A percentile compares a stretch with the other conserved stretches of the same genome.
phyloP scores from a whole-genome alignment of 2,797 vertebrate species.

The Phoxinus dragarum region DNA sequence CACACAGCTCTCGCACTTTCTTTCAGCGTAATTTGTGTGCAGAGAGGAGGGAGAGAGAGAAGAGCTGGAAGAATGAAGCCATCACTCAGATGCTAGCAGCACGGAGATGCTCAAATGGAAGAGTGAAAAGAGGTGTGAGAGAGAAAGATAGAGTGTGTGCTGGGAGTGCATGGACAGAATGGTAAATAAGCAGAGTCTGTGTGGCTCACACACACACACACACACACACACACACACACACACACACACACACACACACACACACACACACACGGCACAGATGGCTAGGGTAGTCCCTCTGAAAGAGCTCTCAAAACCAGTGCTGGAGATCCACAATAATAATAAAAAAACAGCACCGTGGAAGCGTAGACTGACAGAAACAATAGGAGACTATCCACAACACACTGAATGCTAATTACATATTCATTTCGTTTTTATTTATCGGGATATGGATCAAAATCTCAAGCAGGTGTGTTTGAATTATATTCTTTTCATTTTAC shows the following conservation, averaged over 20 bases:
- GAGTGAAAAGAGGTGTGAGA: constrained; percentile 42
- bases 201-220: constrained; percentile 13
- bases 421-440: background rate
- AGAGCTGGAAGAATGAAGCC: constrained; percentile 23
- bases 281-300: constrained; percentile 34
- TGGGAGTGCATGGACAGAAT: constrained; percentile 53
- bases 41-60: constrained; percentile 15
- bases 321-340: constrained; percentile 25
- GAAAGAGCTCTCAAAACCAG: constrained; percentile 23
- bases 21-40: constrained; percentile 56
- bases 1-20: background rate
- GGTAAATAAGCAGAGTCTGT: constrained; percentile 28
- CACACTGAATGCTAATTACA: background rate
- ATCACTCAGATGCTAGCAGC: constrained; percentile 23
- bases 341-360: background rate
- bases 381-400: constrained; percentile 23
- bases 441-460: background rate
- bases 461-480: constrained; percentile 6
- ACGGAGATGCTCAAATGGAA: constrained; percentile 19
- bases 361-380: constrained; percentile 1
- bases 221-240: constrained; percentile 6
- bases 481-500: background rate
- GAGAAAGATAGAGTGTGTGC: constrained; percentile 34
- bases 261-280: constrained; percentile 3
- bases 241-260: constrained; percentile 21